Percentiles rank a stretch among this genome's conserved stretches.
These are phyloP conservation scores for Pandemis corylana DNA, from an alignment of 2,888 invertebrate species.

Conservation along the genomic window DNA sequence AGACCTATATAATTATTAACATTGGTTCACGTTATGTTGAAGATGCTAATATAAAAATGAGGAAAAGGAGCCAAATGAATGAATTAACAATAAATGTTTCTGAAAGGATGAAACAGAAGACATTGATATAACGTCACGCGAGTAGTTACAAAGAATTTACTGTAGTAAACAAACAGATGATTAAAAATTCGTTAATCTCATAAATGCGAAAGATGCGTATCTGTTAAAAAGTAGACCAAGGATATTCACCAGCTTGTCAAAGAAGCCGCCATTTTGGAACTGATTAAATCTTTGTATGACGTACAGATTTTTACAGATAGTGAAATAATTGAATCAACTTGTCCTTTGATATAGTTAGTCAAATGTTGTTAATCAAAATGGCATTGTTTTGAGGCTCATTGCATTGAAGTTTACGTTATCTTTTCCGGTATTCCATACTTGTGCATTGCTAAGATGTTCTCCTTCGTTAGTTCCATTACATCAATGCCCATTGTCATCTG, in stretches of 20 bases:
- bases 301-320: background rate
- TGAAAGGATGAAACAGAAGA: background rate
- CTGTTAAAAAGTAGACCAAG: constrained; percentile 8
- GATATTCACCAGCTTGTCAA: background rate
- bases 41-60: too few species aligned
- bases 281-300: background rate
- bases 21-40: too few species aligned
- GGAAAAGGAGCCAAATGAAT: background rate
- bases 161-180: background rate
- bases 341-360: background rate
- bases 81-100: background rate
- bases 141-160: background rate
- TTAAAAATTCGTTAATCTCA: background rate
- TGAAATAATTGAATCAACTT: background rate
- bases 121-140: background rate
- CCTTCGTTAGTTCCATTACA: background rate
- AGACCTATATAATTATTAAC: too few species aligned
- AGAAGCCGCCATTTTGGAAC: background rate
- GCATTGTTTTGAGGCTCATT: background rate
- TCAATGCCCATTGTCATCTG: constrained; percentile 1
- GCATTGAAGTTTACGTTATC: background rate
- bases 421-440: constrained; percentile 5
- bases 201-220: background rate
- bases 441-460: background rate
- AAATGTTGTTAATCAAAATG: background rate